Evolutionary conservation across 2,797 vertebrate species (phyloP), one percentile per base, ranked within the genome.

Genomic region (Enteromius anoplus): DNA sequence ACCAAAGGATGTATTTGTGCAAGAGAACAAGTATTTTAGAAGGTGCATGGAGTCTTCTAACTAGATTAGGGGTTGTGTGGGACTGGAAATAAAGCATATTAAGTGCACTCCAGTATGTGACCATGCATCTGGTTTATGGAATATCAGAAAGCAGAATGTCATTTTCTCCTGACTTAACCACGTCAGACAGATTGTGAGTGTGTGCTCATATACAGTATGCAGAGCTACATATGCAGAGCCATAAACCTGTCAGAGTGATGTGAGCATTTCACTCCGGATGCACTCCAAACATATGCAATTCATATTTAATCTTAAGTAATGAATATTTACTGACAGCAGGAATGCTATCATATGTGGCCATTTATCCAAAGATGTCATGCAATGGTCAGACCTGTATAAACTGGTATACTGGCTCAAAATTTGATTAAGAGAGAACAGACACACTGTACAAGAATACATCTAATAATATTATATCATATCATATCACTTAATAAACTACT

Each of bases 261-360:
- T 34, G 81, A 66, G 4, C 17, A 60, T 64, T 78, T 34, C 42
- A 53, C 64, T 55, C 37, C 32, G 47, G 32, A 70, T 78, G 73
- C 32, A 62, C 73, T 75, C 79, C 23, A 81, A 73, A 34, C 69
- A 29, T 19, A 68, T 58, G 12, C 51, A n/a, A 88, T 93, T 71
- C 83, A 92, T 89, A 84, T 91, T 91, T 92, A 60, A 91, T 87
- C 85, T 83, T 81, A 75, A 62, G 62, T 87, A 75, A 86, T 91
- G 89, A 88, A 92, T 92, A 92, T 91, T 89, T 92, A 88, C 86
- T 86, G 84, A 81, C 83, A 87, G 85, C 89, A 89, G 86, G 85
- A 86, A 86, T 85, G 81, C 34, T 58, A 75, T 76, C 69, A 85
- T 86, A 85, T 79, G 49, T 85, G 86, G 84, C 71, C 80, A 37